A percentile compares a stretch with the other conserved stretches of the same genome.
Evolutionary conservation across 1,140 invertebrate genomes (phyloP).

Genomic region (Drosophila bocqueti): DNA sequence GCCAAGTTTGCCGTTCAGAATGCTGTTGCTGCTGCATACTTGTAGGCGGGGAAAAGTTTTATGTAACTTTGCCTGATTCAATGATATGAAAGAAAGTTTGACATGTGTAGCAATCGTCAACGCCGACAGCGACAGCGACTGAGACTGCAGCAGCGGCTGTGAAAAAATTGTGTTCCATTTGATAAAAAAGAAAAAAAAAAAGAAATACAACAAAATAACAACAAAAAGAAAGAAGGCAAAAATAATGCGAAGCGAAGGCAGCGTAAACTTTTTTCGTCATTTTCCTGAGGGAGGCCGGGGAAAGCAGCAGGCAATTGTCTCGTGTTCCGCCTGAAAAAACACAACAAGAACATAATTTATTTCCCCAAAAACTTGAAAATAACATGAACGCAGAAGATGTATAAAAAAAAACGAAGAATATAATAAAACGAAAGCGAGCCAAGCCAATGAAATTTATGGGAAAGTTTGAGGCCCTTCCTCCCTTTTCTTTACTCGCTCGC

Average conservation of each 20-base stretch:
- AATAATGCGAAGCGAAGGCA: slow-evolving; percentile 35
- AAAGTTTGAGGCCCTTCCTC: slow-evolving; percentile 41
- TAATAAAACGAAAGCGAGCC: slow-evolving; percentile 40
- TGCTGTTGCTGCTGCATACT: slow-evolving; percentile 45
- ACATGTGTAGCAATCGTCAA: slow-evolving; percentile 55
- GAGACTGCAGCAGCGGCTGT: slow-evolving; percentile 34
- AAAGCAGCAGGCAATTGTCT: slow-evolving; percentile 63
- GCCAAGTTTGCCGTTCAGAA: slow-evolving; percentile 33
- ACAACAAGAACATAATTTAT: slow-evolving; percentile 68
- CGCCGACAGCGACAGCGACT: slow-evolving; percentile 13
- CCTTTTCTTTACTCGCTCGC: background rate
- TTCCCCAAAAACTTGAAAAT: slow-evolving; percentile 61
- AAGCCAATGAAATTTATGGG: slow-evolving; percentile 55
- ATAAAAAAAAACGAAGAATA: slow-evolving; percentile 16
- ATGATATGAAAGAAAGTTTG: slow-evolving; percentile 67
- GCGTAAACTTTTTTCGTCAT: slow-evolving; percentile 55
- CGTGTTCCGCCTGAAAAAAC: slow-evolving; percentile 67
- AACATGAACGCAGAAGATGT: slow-evolving; percentile 42
- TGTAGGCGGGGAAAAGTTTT: slow-evolving; percentile 61
- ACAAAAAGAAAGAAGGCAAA: slow-evolving; percentile 7
- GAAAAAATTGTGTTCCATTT: slow-evolving; percentile 47
- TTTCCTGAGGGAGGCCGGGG: slow-evolving; percentile 6
- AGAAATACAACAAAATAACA: background rate
- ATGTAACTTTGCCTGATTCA: slow-evolving; percentile 61
- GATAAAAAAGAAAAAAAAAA: slow-evolving; percentile 9